A percentile compares a stretch with the other conserved stretches of the same genome.
Conservation (phyloP, 2,888 invertebrate species). For the Encarsia formosa region DNA sequence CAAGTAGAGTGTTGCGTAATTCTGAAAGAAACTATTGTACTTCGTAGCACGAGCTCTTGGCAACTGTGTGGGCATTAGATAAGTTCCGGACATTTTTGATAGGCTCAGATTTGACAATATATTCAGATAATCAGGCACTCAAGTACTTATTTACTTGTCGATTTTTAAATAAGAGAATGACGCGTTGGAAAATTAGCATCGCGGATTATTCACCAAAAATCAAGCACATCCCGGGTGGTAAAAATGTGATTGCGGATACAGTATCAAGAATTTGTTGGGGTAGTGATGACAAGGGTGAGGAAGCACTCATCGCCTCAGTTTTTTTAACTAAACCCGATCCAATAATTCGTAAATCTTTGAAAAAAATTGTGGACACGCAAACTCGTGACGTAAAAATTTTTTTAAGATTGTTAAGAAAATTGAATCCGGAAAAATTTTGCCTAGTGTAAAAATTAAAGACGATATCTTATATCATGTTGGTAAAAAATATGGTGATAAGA, state of each 20-base stretch:
- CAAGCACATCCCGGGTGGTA: no score
- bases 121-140: background rate
- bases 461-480: no score
- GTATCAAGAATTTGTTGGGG: background rate
- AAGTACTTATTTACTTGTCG: background rate
- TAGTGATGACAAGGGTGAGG: background rate
- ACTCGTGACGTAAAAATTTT: background rate
- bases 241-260: no score
- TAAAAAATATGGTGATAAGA: no score
- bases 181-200: background rate
- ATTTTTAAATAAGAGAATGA: background rate
- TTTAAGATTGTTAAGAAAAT: no score
- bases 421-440: no score
- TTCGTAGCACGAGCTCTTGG: background rate
- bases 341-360: background rate
- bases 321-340: background rate
- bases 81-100: no score
- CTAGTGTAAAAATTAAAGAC: no score
- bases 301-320: background rate
- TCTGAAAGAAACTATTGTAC: constrained; percentile 1
- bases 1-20: background rate
- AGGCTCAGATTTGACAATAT: no score
- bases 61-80: background rate
- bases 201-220: background rate
- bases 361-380: background rate